Conservation (phyloP, 2,797 vertebrate species). For the Catamblyrhynchus diadema region DNA sequence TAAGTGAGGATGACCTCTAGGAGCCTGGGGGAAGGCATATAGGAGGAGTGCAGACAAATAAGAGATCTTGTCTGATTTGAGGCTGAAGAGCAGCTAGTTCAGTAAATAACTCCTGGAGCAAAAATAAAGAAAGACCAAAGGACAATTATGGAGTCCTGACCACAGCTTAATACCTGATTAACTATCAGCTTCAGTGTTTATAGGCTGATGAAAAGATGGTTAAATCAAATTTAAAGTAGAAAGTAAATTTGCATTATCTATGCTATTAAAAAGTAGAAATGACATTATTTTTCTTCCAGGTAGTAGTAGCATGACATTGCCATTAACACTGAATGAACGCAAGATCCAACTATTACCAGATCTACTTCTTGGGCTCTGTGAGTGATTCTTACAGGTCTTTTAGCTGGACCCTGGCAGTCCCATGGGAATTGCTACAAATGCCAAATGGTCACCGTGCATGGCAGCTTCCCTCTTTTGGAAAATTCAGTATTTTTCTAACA, state of each 20-base stretch:
- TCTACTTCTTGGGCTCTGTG: not conserved
- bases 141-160: not conserved
- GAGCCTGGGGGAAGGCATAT: not conserved
- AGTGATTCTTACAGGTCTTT: not conserved
- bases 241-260: not conserved
- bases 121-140: not conserved
- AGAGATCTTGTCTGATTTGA: not conserved
- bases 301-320: not conserved
- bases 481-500: not conserved
- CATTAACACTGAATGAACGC: not conserved
- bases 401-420: not conserved
- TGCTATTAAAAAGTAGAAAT: not conserved
- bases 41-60: not conserved
- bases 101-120: not conserved
- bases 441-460: not conserved
- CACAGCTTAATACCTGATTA: not conserved
- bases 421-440: not conserved
- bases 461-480: not conserved
- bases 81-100: not conserved
- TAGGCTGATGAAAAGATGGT: not conserved
- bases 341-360: not conserved
- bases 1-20: not conserved
- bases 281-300: not conserved
- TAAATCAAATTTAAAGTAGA: not conserved
- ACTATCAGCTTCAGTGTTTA: not conserved